These are phyloP conservation scores for Lydus trimaculatus DNA, from an alignment of 2,888 invertebrate species.

Conservation along the genomic window DNA sequence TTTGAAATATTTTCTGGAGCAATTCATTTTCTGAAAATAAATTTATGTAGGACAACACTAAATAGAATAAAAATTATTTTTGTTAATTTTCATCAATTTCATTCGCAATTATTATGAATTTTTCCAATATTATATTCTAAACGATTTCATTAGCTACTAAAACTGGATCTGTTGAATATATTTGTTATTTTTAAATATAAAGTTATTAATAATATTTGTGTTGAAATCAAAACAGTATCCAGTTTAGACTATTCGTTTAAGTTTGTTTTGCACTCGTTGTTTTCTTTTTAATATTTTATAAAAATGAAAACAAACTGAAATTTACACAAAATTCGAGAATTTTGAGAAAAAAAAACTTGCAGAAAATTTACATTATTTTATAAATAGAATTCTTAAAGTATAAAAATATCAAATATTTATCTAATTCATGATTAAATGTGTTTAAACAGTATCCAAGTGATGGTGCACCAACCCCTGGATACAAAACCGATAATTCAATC, in stretches of 20 bases:
- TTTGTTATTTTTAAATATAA: slow-evolving; percentile 30
- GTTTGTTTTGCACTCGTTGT: background rate
- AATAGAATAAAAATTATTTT: background rate
- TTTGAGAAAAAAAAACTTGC: background rate
- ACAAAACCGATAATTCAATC: too few relatives aligned
- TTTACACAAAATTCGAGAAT: background rate
- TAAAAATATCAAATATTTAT: background rate
- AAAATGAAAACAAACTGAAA: slow-evolving; percentile 1
- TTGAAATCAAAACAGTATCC: slow-evolving; percentile 28
- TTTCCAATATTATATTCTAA: background rate
- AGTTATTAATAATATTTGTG: slow-evolving; percentile 29
- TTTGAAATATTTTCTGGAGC: slow-evolving; percentile 25
- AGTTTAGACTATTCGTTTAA: slow-evolving; percentile 20
- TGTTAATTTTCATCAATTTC: slow-evolving; percentile 11
- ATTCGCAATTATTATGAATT: background rate
- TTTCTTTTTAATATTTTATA: slow-evolving; percentile 10
- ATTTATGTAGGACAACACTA: slow-evolving; percentile 35
- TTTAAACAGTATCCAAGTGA: too few relatives aligned
- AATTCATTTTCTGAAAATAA: slow-evolving; percentile 38
- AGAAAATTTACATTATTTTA: background rate
- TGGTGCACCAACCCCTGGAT: too few relatives aligned
- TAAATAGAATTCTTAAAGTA: background rate
- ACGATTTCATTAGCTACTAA: slow-evolving; percentile 17
- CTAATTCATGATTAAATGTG: too few relatives aligned
- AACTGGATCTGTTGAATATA: slow-evolving; percentile 26